A percentile compares a stretch with the other conserved stretches of the same genome.
Conservation (phyloP, 2,888 invertebrate genomes). For the Peribatodes rhomboidaria region DNA sequence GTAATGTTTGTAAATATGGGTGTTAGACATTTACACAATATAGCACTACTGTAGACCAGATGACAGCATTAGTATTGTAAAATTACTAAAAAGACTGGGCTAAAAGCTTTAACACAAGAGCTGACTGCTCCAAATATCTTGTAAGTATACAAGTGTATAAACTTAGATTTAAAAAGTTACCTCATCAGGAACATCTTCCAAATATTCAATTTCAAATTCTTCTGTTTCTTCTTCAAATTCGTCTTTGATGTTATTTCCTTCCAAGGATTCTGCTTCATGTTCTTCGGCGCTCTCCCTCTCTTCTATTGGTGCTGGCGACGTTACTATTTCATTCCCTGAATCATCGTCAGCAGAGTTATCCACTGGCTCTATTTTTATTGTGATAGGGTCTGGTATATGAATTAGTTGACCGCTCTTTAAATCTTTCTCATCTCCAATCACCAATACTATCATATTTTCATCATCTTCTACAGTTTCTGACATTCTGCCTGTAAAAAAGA, state of each 20-base stretch:
- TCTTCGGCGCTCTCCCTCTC: not conserved
- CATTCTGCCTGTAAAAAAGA: conserved; percentile 18
- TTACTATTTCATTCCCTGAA: conserved; percentile 50
- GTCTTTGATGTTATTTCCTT: not conserved
- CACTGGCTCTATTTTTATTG: conserved; percentile 53
- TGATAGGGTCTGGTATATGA: conserved; percentile 39
- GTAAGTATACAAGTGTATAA: not conserved
- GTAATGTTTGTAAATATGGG: too few species aligned
- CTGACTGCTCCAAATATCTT: too few species aligned
- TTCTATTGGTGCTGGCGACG: not conserved
- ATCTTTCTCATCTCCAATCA: conserved; percentile 53
- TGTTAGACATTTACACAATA: too few species aligned
- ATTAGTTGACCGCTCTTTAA: conserved; percentile 39
- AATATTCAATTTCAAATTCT: conserved; percentile 17
- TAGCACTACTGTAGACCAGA: too few species aligned
- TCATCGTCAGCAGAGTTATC: conserved; percentile 48
- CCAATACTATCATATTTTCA: conserved; percentile 61
- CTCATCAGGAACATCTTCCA: conserved; percentile 14
- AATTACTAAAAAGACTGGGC: too few species aligned
- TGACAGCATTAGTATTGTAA: too few species aligned
- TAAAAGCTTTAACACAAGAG: not conserved
- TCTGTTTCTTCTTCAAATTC: conserved; percentile 24
- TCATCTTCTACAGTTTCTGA: conserved; percentile 52
- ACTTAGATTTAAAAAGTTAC: not conserved
- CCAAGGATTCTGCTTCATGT: not conserved